Percentiles rank a stretch among this genome's conserved stretches.
Conservation (phyloP, 2,797 vertebrate species). For the Sebastiscus tertius region DNA sequence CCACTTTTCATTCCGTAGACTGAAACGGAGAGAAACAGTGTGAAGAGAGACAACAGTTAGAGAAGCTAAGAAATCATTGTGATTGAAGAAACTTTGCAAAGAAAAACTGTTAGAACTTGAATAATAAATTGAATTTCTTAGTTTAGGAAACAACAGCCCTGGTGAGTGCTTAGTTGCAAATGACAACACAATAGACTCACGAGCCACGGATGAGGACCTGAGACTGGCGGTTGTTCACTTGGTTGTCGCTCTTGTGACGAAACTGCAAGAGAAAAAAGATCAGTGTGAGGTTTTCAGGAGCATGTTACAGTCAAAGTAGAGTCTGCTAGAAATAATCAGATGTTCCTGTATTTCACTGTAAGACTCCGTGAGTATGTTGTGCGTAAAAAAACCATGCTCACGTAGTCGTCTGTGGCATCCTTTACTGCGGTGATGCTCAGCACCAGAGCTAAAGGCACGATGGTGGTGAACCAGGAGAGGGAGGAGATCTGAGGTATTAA, state of each 20-base stretch:
- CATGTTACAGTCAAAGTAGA: not conserved
- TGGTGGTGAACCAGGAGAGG: constrained; percentile 98
- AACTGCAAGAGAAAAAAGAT: constrained; percentile 81
- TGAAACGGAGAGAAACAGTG: constrained; percentile 51
- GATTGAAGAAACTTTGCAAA: not conserved
- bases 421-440: constrained; percentile 96
- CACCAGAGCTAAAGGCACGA: constrained; percentile 98
- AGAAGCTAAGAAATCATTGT: not conserved
- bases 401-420: constrained; percentile 95
- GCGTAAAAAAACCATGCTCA: constrained; percentile 74
- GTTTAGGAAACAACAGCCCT: not conserved
- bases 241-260: constrained; percentile 96
- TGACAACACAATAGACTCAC: constrained; percentile 81
- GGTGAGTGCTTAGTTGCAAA: not conserved
- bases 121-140: not conserved
- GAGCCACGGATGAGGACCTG: constrained; percentile 91
- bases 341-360: not conserved
- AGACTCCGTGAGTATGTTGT: not conserved
- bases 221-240: constrained; percentile 96
- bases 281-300: not conserved
- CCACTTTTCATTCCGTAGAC: constrained; percentile 93
- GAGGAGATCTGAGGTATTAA: constrained; percentile 97
- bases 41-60: not conserved
- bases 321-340: not conserved
- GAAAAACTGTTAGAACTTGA: not conserved